Evolutionary conservation across 1,140 invertebrate species (phyloP), one percentile per base, ranked within the genome.

Genomic region (Drosophila pectinifera): DNA sequence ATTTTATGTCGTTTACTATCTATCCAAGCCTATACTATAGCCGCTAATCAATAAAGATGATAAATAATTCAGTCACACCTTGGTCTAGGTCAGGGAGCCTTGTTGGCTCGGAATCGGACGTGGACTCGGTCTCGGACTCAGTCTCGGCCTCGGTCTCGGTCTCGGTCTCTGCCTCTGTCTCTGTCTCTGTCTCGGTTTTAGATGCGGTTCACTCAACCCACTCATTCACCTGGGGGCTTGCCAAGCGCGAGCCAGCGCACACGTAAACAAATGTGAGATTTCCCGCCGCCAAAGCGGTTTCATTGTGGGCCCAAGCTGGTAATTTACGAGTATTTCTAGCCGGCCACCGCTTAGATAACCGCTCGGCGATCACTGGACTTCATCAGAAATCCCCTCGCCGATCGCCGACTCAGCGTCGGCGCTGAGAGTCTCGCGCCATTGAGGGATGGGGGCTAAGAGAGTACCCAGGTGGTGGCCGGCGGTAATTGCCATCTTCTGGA

Each of bases 1-100:
- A 73, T 70, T 72, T 39, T 70, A 73, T 74, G 72, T 63, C 72
- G 18, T 54, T 73, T 73, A 54, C 69, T 73, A 55, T 68, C 49
- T 55, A 64, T 18, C 38, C 20, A 65, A 36, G 59, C 43, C 36
- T 36, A 51, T 53, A 53, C 24, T 39, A 20, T 7, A 31, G 55
- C 41, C 38, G 24, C 31, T 45, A 39, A 41, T 57, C 64, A 72
- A 72, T 72, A 72, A 72, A 68, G 24, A 63, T 55, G 38, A 73
- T 63, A 24, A 49, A 43, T 55, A 73, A 61, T 36, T 22, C 31
- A 43, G 18, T 22, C 4, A 14, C 4, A 6, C 34, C 38, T 74
- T 74, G 57, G 14, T 63, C 72, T 74, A 74, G 72, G 72, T 74
- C 68, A 74, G 57, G 20, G 36, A 68, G 45, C 36, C 64, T 65